These are phyloP conservation scores for Apogon hyalosoma DNA, from an alignment of 2,797 vertebrate species.

Conservation along the genomic window DNA sequence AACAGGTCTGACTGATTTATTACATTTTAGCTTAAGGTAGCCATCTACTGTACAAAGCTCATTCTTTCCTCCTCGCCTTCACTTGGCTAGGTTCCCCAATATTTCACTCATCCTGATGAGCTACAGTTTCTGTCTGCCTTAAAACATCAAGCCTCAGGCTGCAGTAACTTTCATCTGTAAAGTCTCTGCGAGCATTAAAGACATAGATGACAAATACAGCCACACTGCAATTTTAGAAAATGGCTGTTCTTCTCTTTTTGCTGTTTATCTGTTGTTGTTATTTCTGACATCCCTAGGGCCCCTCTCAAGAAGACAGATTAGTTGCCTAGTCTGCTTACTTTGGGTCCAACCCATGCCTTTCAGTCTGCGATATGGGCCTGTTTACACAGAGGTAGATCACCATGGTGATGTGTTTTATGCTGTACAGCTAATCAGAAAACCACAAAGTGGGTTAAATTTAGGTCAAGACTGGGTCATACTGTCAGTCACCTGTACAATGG, in stretches of 20 bases:
- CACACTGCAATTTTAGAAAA: constrained; percentile 44
- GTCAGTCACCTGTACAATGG: too few species aligned
- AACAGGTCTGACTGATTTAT: constrained; percentile 12
- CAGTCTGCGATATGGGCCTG: constrained; percentile 29
- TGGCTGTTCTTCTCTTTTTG: constrained; percentile 30
- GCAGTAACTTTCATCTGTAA: constrained; percentile 51
- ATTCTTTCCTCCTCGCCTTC: constrained; percentile 8
- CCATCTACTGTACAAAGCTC: constrained; percentile 10
- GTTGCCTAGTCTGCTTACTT: constrained; percentile 29
- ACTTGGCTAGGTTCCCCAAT: constrained; percentile 26
- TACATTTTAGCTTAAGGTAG: constrained; percentile 5
- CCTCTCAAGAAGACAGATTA: constrained; percentile 49
- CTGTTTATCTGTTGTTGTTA: constrained; percentile 57
- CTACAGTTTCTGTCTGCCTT: constrained; percentile 32
- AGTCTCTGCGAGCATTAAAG: constrained; percentile 49
- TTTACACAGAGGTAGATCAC: constrained; percentile 16
- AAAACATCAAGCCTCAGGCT: constrained; percentile 46
- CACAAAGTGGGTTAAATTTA: background rate
- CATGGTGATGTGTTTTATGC: constrained; percentile 3
- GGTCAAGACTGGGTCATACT: background rate
- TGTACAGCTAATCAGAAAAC: constrained; percentile 14
- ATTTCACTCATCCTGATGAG: constrained; percentile 47
- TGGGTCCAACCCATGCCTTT: constrained; percentile 36
- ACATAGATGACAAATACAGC: constrained; percentile 57
- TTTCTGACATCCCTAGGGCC: constrained; percentile 45